Conservation (phyloP, 2,113 vertebrate genomes). For the Pelobates fuscus region DNA sequence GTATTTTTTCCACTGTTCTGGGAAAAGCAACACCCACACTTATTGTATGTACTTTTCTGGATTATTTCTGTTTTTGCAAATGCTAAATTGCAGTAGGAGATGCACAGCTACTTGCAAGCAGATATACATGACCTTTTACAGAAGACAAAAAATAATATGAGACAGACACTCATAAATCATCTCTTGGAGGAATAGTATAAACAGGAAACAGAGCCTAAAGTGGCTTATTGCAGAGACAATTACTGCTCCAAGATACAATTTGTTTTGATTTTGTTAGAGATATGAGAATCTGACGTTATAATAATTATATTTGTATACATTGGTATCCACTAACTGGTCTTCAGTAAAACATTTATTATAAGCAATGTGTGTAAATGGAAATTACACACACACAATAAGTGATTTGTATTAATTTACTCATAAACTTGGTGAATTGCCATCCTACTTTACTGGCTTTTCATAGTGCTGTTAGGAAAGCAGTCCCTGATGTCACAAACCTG, state of each 20-base stretch:
- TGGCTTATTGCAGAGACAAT: constrained; percentile 13
- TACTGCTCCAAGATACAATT: not conserved
- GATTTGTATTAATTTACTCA: not conserved
- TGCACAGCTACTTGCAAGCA: not conserved
- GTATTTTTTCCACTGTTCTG: not conserved
- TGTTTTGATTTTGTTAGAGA: constrained; percentile 11
- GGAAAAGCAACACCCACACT: not conserved
- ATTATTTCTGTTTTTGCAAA: not conserved
- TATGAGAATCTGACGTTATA: not conserved
- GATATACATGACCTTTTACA: constrained; percentile 8
- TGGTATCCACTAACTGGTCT: not conserved
- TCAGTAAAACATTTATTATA: constrained; percentile 7
- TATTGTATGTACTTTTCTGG: not conserved
- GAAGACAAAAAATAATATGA: not conserved
- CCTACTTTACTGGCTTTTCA: too few species aligned
- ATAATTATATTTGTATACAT: constrained; percentile 3
- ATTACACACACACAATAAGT: not conserved
- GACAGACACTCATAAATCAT: constrained; percentile 4
- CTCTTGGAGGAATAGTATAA: constrained; percentile 1
- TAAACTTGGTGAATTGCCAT: too few species aligned
- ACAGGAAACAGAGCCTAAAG: not conserved
- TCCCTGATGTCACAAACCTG: too few species aligned
- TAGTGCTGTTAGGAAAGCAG: too few species aligned
- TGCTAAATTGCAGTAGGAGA: not conserved
- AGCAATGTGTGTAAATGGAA: not conserved